Evolutionary conservation across 2,888 invertebrate species (phyloP).

Genomic region (Apotomis turbidana): DNA sequence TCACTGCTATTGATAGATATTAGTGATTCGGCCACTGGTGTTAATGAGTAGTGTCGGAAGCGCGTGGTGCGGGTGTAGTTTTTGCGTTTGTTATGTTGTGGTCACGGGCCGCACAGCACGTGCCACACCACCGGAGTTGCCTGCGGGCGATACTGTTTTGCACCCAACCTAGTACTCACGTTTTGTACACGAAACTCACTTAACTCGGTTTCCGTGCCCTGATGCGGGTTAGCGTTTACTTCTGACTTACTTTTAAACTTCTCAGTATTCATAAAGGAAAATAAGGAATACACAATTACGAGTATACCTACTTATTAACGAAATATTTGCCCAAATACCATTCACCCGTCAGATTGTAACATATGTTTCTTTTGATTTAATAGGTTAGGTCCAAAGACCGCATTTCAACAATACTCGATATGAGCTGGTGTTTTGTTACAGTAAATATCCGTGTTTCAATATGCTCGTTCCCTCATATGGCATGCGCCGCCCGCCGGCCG

Average conservation of each 20-base stretch:
- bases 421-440: constrained; percentile 37
- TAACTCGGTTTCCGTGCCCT: constrained; percentile 14
- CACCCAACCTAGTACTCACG: constrained; percentile 21
- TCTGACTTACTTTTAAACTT: constrained; percentile 8
- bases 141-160: constrained; percentile 34
- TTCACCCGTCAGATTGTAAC: background rate
- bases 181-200: constrained; percentile 24
- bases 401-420: constrained; percentile 7
- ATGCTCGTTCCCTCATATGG: constrained; percentile 37
- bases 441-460: constrained; percentile 41
- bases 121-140: constrained; percentile 6
- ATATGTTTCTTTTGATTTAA: background rate
- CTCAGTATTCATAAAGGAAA: background rate
- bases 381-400: constrained; percentile 24
- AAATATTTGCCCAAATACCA: too few species aligned
- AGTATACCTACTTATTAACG: too few species aligned
- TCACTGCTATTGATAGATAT: too few species aligned
- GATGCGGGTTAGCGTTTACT: constrained; percentile 28
- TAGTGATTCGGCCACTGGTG: too few species aligned
- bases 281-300: background rate
- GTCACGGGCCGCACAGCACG: constrained; percentile 2
- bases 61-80: background rate
- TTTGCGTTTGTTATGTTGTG: background rate
- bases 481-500: constrained; percentile 14
- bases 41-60: background rate